Base-by-base conservation (phyloP, 2,113 vertebrate species). In the Prietella phreatophila region DNA sequence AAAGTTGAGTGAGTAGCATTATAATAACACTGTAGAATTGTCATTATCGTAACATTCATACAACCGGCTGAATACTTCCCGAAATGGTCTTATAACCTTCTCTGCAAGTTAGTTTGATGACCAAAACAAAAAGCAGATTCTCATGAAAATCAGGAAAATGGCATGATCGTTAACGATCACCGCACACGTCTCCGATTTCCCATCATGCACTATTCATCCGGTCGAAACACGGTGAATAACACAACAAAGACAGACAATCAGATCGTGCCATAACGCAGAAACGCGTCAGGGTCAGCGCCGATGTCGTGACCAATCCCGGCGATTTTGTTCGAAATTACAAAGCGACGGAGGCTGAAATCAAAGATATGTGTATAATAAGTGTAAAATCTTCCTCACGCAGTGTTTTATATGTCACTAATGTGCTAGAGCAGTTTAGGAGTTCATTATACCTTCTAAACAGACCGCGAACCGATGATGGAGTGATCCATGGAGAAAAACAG, bases 351-450 rank as follows among this genome's bases (percentile, higher is more conserved):
- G 55, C 56, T 60, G 33, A 27, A 61, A 82, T 42, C 33, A 42
- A 58, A 82, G 80, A 13, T 47, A 47, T 47, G 42, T 47, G 42
- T 47, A 5, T 47, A 20, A 42, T 30, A 56, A 19, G 36, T 58
- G 83, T 85, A 69, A 47, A 75, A 27, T 30, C 20, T 39, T 55
- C 33, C 30, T 65, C 13, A 42, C 19, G 10, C 20, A 9, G 13
- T 55, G n/a, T 9, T 69, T 33, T 67, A 81, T 53, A 58, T 30
- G 85, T 81, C 14, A 69, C 33, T 86, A 69, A 86, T 78, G n/a
- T 63, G 47, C 56, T 79, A 50, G 58, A 79, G 42, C 39, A 50
- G 20, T 79, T 75, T 22, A 25, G 22, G 39, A 86, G 39, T 86
- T 33, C 63, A 63, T 79, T 50, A 60, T 17, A 63, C 39, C 58